A percentile compares a stretch with the other conserved stretches of the same genome.
These are phyloP conservation scores for Zygogramma bicolorata DNA, from an alignment of 2,888 invertebrate species.

Conservation along the genomic window DNA sequence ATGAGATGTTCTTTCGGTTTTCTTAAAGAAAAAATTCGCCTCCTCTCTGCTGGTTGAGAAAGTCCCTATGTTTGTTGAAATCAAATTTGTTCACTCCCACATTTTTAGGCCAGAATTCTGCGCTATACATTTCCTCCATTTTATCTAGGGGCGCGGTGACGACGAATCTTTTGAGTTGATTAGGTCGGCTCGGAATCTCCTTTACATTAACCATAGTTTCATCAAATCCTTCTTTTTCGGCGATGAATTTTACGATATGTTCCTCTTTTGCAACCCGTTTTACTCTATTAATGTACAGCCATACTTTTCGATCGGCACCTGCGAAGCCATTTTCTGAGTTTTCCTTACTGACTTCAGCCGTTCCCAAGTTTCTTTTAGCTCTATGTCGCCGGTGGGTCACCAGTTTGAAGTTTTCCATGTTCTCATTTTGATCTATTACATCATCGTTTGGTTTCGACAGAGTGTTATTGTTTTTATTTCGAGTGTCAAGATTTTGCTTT, in stretches of 20 bases:
- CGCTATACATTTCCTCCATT: not conserved
- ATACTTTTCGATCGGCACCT: not conserved
- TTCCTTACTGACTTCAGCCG: not conserved
- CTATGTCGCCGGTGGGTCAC: not conserved
- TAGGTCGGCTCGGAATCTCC: not conserved
- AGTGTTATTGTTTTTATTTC: not conserved
- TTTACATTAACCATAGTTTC: not conserved
- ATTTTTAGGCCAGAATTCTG: not conserved
- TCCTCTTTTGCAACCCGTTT: not conserved
- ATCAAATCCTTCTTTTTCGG: not conserved
- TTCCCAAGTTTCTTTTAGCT: not conserved
- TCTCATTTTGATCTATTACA: too few species aligned
- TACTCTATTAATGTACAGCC: not conserved
- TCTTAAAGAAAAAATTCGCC: not conserved
- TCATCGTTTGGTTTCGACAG: not conserved
- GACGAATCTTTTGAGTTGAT: not conserved
- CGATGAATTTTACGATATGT: not conserved
- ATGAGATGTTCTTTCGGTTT: not conserved
- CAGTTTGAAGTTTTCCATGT: too few species aligned
- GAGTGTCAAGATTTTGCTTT: too few species aligned
- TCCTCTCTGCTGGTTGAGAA: not conserved
- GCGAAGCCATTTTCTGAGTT: not conserved
- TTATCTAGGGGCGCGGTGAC: not conserved
- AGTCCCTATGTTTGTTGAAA: not conserved
- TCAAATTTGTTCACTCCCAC: slow-evolving; percentile 2